These are phyloP conservation scores for Pyxicephalus adspersus DNA, from an alignment of 2,113 vertebrate species.

Conservation along the genomic window DNA sequence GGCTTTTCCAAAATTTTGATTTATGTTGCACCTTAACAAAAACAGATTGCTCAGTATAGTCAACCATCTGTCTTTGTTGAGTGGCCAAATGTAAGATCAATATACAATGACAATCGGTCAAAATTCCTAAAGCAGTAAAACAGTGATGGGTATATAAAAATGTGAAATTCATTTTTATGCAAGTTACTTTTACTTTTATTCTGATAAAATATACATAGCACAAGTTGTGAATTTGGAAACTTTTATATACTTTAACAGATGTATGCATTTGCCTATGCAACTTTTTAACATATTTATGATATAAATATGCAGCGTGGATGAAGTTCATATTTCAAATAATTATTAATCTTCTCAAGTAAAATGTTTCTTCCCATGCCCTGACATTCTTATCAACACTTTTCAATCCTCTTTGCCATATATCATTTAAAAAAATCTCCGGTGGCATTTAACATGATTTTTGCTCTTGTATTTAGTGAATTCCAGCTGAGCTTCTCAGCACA, in stretches of 20 bases:
- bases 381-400: not conserved
- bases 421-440: not conserved
- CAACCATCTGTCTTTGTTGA: conserved; percentile 29
- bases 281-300: no score
- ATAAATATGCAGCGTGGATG: no score
- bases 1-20: not conserved
- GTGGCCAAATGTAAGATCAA: conserved; percentile 11
- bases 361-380: no score
- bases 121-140: not conserved
- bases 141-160: not conserved
- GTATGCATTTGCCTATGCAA: no score
- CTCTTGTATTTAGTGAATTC: not conserved
- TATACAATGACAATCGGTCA: conserved; percentile 7
- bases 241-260: no score
- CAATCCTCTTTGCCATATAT: not conserved
- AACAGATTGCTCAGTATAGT: conserved; percentile 10
- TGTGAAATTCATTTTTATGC: no score
- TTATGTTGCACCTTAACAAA: conserved; percentile 8
- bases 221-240: no score
- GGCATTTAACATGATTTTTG: not conserved
- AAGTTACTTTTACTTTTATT: no score
- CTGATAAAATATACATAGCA: no score
- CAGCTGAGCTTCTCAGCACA: not conserved
- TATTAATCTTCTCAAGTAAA: no score
- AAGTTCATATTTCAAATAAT: no score